Percentiles rank a stretch among this genome's conserved stretches.
Evolutionary conservation across 2,888 invertebrate genomes (phyloP).

Genomic region (Slavum lentiscoides): DNA sequence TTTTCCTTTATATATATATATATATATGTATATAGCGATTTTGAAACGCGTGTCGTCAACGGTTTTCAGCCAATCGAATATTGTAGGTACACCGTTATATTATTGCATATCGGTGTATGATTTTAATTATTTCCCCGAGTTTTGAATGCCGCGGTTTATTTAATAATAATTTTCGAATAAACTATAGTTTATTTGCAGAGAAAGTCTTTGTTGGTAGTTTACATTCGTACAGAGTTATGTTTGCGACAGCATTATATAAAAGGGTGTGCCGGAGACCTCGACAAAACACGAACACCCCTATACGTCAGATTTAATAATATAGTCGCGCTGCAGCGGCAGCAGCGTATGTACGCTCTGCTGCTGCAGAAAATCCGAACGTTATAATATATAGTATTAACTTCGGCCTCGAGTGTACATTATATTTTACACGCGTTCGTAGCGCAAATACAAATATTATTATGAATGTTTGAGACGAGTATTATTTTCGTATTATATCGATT

Average conservation of each 20-base stretch:
- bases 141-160: neutral
- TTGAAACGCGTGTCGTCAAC: neutral
- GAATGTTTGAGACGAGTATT: neutral
- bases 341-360: too few species aligned
- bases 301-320: neutral
- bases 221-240: neutral
- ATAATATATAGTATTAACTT: neutral
- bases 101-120: neutral
- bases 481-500: too few species aligned
- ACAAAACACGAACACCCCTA: conserved; percentile 6
- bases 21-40: too few species aligned
- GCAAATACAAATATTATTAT: neutral
- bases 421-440: neutral
- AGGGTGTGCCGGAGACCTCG: neutral
- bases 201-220: neutral
- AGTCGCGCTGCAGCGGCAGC: neutral
- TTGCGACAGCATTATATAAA: conserved; percentile 6
- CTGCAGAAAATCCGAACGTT: too few species aligned
- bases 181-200: neutral
- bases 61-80: neutral
- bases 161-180: conserved; percentile 13
- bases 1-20: too few species aligned
- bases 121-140: conserved; percentile 11
- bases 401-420: too few species aligned
- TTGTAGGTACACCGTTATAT: neutral